Percentiles rank a stretch among this genome's conserved stretches.
Conservation (phyloP, 2,797 vertebrate genomes). For the Gallinago nigripennis region DNA sequence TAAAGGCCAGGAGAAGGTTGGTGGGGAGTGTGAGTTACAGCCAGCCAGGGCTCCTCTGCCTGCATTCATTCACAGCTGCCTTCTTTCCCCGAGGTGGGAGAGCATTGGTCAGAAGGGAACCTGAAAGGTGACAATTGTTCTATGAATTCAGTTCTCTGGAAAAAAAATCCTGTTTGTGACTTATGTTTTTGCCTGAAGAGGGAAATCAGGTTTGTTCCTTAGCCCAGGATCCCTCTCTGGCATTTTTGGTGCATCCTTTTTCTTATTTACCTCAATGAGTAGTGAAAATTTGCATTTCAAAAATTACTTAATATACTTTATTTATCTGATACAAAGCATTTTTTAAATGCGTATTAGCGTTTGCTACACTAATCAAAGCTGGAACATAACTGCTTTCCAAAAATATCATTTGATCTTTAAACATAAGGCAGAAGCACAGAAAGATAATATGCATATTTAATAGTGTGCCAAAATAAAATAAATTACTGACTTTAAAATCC, state of each 20-base stretch:
- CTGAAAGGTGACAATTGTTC: not conserved
- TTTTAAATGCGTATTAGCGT: not conserved
- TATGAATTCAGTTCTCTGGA: not conserved
- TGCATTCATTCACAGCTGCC: constrained; percentile 14
- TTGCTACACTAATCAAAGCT: not conserved
- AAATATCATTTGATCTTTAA: constrained; percentile 1
- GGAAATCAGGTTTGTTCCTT: not conserved
- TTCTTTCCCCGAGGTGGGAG: not conserved
- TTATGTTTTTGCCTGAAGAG: not conserved
- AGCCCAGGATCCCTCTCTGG: not conserved
- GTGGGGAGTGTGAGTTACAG: not conserved
- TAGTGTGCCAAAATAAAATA: not conserved
- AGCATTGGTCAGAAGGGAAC: not conserved
- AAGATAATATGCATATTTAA: not conserved
- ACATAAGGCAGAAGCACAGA: not conserved
- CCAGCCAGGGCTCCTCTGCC: not conserved
- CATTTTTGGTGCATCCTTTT: not conserved
- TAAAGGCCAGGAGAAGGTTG: not conserved
- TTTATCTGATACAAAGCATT: not conserved
- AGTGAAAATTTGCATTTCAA: not conserved
- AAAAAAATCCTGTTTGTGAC: not conserved
- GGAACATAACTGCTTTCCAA: not conserved
- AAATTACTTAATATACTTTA: not conserved
- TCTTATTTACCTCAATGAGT: not conserved
- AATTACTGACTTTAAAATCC: not conserved